Evolutionary conservation across 2,113 vertebrate genomes (phyloP), one percentile per base, ranked within the genome.

Genomic region (Blennius ocellaris): DNA sequence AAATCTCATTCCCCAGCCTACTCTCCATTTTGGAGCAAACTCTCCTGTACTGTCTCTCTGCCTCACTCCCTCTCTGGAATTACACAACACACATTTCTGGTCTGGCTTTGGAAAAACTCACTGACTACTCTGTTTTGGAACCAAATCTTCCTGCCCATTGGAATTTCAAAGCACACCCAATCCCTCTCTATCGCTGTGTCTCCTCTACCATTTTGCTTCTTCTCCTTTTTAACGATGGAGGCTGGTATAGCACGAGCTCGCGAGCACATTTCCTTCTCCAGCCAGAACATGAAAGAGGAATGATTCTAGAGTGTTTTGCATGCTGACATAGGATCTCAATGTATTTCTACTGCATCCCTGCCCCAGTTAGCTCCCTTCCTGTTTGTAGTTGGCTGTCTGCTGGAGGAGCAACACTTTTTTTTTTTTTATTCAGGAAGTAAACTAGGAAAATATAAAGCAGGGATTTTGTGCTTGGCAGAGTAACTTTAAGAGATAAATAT

Each of bases 131-230:
- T 53, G 54, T 71, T 81, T 83, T 64, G 64, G 56, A 83, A 82
- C 73, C 61, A 78, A 80, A 68, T 80, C 61, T 76, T 41, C 21
- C 45, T 14, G 52, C 65, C 76, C 59, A 59, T 53, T 75, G 78
- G 78, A 83, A 83, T 85, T 85, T 86, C 73, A 87, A 87, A 76
- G 70, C 50, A 21, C 47, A 74, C 59, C 58, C 75, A 72, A 58
- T 66, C 21, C 62, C 55, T 40, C 52, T 8, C 1, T 30, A 30
- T 30, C n/a, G 0, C 6, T 8, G 15, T 52, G 11, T 11, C 59
- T 45, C 17, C 54, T 37, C 52, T 51, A 43, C 54, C 67, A 54
- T 53, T 69, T 56, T 66, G 57, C 56, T 58, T 80, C 62, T 60
- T 80, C 52, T 64, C 38, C 16, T 39, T 36, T 62, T 84, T 56